Evolutionary conservation across 2,797 vertebrate species (phyloP).

Genomic region (Valencia hispanica): DNA sequence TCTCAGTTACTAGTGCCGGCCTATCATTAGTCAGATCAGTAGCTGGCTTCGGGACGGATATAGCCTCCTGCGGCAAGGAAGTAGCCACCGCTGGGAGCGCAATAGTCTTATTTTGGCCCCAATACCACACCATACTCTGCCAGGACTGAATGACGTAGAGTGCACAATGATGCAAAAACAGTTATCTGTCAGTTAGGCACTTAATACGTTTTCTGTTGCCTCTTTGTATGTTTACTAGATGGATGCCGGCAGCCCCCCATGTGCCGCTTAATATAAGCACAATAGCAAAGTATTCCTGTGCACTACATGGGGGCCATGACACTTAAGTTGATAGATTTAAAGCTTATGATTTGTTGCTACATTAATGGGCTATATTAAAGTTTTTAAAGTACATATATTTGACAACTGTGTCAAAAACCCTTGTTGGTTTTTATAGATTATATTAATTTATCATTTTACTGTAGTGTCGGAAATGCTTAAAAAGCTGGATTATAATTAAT

Average conservation of each 20-base stretch:
- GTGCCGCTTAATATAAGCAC: not conserved
- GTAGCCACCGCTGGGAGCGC: no score
- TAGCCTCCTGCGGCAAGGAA: no score
- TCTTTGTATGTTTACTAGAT: not conserved
- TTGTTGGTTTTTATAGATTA: not conserved
- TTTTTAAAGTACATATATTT: not conserved
- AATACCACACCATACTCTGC: no score
- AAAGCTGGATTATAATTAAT: slow-evolving; percentile 9
- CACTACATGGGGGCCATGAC: not conserved
- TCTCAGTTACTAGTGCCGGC: no score
- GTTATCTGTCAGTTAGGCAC: not conserved
- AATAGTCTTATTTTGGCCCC: no score
- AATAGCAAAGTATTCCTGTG: not conserved
- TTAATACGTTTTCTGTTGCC: not conserved
- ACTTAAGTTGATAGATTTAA: not conserved
- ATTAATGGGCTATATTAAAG: not conserved
- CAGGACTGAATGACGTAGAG: not conserved
- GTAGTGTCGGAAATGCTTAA: slow-evolving; percentile 11
- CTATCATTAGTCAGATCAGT: no score
- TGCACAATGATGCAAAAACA: not conserved
- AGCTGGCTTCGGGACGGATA: no score
- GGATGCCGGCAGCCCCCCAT: no score
- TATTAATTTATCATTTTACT: not conserved
- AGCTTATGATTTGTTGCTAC: not conserved
- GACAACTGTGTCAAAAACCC: slow-evolving; percentile 7